phyloP scores from a whole-genome alignment of 2,797 vertebrate species.

The Cossypha polioptera region DNA sequence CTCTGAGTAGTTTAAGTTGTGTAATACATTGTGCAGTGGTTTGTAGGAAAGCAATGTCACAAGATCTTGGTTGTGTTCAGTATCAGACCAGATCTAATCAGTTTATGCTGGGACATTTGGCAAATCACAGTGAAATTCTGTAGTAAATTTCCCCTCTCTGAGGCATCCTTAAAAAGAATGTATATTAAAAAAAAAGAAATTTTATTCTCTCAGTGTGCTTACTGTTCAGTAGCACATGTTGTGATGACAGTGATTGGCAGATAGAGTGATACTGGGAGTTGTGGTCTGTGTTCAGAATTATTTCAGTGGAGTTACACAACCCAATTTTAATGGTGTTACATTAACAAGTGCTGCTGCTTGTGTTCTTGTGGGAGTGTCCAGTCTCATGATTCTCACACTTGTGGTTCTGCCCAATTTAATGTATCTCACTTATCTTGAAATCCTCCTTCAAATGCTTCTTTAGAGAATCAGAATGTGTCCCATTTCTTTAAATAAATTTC shows the following conservation, averaged over 20 bases:
- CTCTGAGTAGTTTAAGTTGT: neutral
- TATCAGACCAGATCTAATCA: neutral
- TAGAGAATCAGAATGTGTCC: neutral
- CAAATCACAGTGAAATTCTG: neutral
- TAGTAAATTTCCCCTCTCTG: neutral
- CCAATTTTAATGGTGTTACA: neutral
- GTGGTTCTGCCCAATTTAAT: neutral
- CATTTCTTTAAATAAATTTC: neutral
- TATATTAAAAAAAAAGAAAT: no score
- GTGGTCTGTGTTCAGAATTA: neutral
- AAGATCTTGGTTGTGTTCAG: neutral
- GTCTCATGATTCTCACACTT: neutral
- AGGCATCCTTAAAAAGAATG: no score
- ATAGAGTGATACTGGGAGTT: neutral
- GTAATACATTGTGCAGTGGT: neutral
- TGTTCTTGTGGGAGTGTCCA: neutral
- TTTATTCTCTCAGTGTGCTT: neutral
- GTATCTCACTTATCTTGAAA: neutral
- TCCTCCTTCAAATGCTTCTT: neutral
- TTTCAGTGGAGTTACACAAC: neutral
- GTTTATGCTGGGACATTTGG: neutral
- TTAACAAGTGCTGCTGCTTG: neutral
- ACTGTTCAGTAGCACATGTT: neutral
- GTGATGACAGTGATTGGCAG: neutral
- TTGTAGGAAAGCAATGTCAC: neutral